These are phyloP conservation scores for Drosophila seguyi DNA, from an alignment of 1,140 invertebrate genomes.

Conservation along the genomic window DNA sequence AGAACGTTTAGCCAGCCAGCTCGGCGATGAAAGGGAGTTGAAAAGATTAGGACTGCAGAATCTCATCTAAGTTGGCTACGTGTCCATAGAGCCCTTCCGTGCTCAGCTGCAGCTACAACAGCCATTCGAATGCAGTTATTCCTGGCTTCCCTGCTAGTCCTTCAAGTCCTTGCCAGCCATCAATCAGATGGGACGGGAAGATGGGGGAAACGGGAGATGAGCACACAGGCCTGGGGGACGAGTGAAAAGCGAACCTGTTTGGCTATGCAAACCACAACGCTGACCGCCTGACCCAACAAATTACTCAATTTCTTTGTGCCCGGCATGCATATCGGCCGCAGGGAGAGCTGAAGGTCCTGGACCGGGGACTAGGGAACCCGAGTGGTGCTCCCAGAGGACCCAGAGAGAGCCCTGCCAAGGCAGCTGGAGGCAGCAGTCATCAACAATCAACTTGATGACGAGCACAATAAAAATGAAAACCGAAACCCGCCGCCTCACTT, in stretches of 20 bases:
- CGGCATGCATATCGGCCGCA: conserved; percentile 54
- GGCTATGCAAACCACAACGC: conserved; percentile 80
- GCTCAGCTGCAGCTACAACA: conserved; percentile 60
- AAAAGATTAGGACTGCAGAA: conserved; percentile 30
- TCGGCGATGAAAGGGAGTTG: conserved; percentile 23
- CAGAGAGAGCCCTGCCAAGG: not conserved
- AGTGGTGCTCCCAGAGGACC: conserved; percentile 37
- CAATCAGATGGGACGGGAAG: conserved; percentile 55
- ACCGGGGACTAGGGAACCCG: conserved; percentile 9
- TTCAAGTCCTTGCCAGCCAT: conserved; percentile 57
- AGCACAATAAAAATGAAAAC: conserved; percentile 83
- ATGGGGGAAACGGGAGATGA: not conserved
- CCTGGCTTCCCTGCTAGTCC: conserved; percentile 6
- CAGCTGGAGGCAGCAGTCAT: conserved; percentile 74
- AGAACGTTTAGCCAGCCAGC: conserved; percentile 2
- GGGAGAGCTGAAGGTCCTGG: conserved; percentile 23
- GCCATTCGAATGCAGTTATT: conserved; percentile 70
- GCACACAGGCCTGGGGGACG: conserved; percentile 33
- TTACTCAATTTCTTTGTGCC: conserved; percentile 83
- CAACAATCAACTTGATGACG: conserved; percentile 83
- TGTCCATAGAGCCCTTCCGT: conserved; percentile 18
- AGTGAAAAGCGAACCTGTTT: conserved; percentile 56
- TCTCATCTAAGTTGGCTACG: conserved; percentile 27
- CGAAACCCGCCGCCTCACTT: conserved; percentile 61
- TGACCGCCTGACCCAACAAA: conserved; percentile 82